These are phyloP conservation scores for Ageneiosus marmoratus DNA, from an alignment of 2,113 vertebrate species.

Conservation along the genomic window DNA sequence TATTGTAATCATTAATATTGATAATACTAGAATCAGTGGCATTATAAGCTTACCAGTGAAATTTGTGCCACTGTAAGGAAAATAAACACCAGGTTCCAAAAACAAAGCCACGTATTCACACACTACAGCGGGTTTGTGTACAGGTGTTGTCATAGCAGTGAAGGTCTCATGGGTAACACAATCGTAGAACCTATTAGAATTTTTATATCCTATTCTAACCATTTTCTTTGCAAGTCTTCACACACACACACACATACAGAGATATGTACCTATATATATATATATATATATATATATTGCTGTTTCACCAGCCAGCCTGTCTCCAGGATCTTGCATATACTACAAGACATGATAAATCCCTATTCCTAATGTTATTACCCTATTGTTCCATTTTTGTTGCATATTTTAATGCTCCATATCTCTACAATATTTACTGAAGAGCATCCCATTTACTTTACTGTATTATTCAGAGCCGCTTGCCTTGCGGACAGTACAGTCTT, in stretches of 20 bases:
- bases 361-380: neutral
- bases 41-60: neutral
- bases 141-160: neutral
- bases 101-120: neutral
- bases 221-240: neutral
- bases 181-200: neutral
- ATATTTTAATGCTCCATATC: neutral
- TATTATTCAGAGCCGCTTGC: neutral
- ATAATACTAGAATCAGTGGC: neutral
- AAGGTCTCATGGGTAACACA: neutral
- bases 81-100: neutral
- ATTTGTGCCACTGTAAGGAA: neutral
- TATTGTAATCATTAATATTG: neutral
- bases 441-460: neutral
- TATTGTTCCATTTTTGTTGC: neutral
- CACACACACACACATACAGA: too few species aligned
- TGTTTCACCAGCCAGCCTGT: too few species aligned
- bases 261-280: too few species aligned
- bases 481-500: neutral
- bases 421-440: neutral
- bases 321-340: too few species aligned
- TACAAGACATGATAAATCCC: too few species aligned
- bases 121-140: neutral
- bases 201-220: neutral
- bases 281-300: too few species aligned